Base-by-base conservation (phyloP, 2,888 invertebrate genomes). In the Alitta virens region DNA sequence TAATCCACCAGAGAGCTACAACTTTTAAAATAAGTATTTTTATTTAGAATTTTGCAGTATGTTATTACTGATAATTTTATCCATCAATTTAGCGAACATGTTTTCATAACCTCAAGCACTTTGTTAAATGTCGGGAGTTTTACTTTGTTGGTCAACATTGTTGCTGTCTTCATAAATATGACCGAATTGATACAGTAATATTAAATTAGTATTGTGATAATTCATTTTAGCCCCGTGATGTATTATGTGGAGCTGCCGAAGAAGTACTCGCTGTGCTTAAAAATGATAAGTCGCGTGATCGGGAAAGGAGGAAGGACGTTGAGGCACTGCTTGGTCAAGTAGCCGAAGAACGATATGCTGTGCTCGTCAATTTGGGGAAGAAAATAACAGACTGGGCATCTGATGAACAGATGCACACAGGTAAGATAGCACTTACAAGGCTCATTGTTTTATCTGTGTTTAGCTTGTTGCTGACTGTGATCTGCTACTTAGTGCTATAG, bases 231-330 rank as follows among this genome's bases (percentile, higher is more conserved):
- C 96, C 98, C 0, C 85, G 96, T 61, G 98, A 99, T 82, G 91
- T 99, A 69, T 83, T 99, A 27, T 97, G 97, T 79, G 99, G 98
- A 38, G 97, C 99, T 9, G 98, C 97, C n/a, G 99, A 99, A 84
- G 99, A 99, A 87, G 94, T 99, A 0, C 84, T 98, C 40, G 88
- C 91, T 0, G 93, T 94, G 0, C 83, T 99, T 26, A 99, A 99
- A 83, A 96, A 95, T 83, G 98, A 99, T 69, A 89, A 90, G 70
- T 82, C 95, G 60, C 94, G 95, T 79, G 98, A 99, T 75, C 90
- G 89, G 40, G 96, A 97, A 68, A 91, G 91, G 78, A 96, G 96
- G 80, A 76, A 75, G 40, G 97, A 98, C 82, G 90, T 94, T 1
- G 97, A 98, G 82, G 83, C 87, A 61, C 84, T 99, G 33, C 84